These are phyloP conservation scores for Ptyas mucosa DNA, from an alignment of 2,113 vertebrate species.

Conservation along the genomic window DNA sequence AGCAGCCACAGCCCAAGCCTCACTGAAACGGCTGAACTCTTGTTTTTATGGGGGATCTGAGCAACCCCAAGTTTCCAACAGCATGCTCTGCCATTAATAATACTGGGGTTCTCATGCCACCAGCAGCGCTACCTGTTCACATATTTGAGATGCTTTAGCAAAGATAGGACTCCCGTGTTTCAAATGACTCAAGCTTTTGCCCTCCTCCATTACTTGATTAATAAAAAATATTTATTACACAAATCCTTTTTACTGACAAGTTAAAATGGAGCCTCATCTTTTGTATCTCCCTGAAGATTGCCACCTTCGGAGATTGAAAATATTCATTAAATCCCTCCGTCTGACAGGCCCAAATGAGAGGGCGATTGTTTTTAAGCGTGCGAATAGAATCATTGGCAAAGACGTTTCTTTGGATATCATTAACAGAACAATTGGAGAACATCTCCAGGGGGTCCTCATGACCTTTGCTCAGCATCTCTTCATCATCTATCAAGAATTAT, in stretches of 20 bases:
- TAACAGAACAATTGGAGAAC: slow-evolving; percentile 90
- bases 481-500: slow-evolving; percentile 99
- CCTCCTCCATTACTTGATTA: slow-evolving; percentile 76
- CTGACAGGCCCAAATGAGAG: slow-evolving; percentile 80
- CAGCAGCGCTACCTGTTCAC: background rate
- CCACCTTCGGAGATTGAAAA: slow-evolving; percentile 83
- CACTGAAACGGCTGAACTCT: background rate
- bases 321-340: slow-evolving; percentile 86
- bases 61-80: background rate
- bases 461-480: slow-evolving; percentile 98
- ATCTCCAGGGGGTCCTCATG: slow-evolving; percentile 92
- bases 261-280: slow-evolving; percentile 83
- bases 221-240: slow-evolving; percentile 87
- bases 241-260: slow-evolving; percentile 80
- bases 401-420: slow-evolving; percentile 88
- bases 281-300: slow-evolving; percentile 84
- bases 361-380: slow-evolving; percentile 86
- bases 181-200: slow-evolving; percentile 51
- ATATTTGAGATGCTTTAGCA: background rate
- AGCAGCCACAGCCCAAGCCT: background rate
- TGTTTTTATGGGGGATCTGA: background rate
- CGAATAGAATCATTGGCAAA: slow-evolving; percentile 85
- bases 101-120: background rate
- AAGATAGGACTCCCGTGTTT: slow-evolving; percentile 35
- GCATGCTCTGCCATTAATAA: background rate